Percentiles rank a stretch among this genome's conserved stretches.
phyloP scores from a whole-genome alignment of 2,888 invertebrate genomes.

The Falcaria lacertinaria region DNA sequence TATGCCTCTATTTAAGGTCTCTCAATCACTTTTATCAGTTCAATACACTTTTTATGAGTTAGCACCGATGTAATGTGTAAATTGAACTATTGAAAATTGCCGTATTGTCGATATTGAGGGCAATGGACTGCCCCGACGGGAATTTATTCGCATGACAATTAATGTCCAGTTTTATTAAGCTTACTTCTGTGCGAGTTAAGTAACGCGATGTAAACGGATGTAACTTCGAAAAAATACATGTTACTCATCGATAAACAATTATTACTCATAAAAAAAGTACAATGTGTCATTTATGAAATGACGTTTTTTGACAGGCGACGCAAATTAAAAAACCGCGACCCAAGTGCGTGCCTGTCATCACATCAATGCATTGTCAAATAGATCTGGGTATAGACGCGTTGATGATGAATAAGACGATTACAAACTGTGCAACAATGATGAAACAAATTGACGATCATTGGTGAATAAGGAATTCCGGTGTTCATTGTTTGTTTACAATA shows the following conservation, averaged over 20 bases:
- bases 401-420: neutral
- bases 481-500: conserved; percentile 8
- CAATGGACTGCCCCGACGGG: conserved; percentile 16
- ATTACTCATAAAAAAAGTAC: too few relatives aligned
- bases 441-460: conserved; percentile 3
- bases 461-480: conserved; percentile 19
- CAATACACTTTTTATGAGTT: conserved; percentile 49
- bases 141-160: conserved; percentile 12
- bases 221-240: too few relatives aligned
- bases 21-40: conserved; percentile 47
- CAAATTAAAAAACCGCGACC: too few relatives aligned
- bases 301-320: too few relatives aligned
- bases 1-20: conserved; percentile 38
- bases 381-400: neutral
- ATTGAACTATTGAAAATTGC: conserved; percentile 24
- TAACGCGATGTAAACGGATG: too few relatives aligned
- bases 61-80: conserved; percentile 24
- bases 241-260: too few relatives aligned
- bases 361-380: too few relatives aligned
- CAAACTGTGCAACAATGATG: neutral
- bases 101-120: conserved; percentile 12
- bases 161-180: neutral
- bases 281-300: too few relatives aligned
- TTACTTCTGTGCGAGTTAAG: neutral
- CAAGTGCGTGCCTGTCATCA: too few relatives aligned